Evolutionary conservation across 1,140 invertebrate genomes (phyloP), one percentile per base, ranked within the genome.

Genomic region (Heterodera schachtii): DNA sequence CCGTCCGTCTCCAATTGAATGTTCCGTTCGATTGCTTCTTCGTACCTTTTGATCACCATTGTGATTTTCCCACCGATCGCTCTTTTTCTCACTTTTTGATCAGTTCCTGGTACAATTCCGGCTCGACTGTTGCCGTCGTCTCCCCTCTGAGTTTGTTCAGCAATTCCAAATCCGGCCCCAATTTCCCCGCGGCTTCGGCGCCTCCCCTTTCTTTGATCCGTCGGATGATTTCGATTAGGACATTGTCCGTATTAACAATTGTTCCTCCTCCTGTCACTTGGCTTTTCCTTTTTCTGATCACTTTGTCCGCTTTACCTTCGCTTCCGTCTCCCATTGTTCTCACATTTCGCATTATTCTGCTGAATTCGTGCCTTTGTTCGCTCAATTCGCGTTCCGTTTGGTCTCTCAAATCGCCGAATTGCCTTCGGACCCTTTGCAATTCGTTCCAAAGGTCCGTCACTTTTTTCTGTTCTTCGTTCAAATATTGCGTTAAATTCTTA

Each of bases 391-490:
- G 70, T 78, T 89, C 88, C 7, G 89, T 89, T 64, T 89, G 81
- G 21, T 78, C 74, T 69, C 84, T 87, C 47, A 90, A 69, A 70
- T 89, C 89, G 47, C 77, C 49, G 64, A 89, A 90, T 79, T 89
- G 88, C 67, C 84, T 86, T 47, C 88, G 83, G 16, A 90, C 89
- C 21, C 86, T n/a, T 81, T 89, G 88, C 46, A 89, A 77, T 80
- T 89, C 88, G 46, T 85, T 85, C 89, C 89, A 90, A 3, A 89
- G 47, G 71, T 89, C 88, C n/a, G 90, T 69, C 86, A 90, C 90
- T 47, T 90, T 89, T 73, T 88, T 86, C 81, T 89, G 88, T 67
- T 89, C 88, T 75, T 89, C 88, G 49, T 86, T 87, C 2, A 90
- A 81, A 77, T 90, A 90, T 78, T 90, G 87, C 19, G 88, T 64